Evolutionary conservation across 2,113 vertebrate species (phyloP).

Genomic region (Brevimyrus niger): DNA sequence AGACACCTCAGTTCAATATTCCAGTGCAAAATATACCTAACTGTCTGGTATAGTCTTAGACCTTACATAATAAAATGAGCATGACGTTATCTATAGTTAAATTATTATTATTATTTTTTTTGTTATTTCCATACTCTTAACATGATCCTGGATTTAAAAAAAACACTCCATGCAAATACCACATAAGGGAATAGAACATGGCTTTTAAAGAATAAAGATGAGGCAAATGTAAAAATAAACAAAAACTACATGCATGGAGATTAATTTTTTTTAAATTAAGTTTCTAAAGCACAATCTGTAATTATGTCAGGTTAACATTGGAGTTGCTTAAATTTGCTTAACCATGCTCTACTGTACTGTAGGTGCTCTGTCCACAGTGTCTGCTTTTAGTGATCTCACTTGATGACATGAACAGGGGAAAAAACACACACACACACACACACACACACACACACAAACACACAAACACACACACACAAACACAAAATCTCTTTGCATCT

Average conservation of each 20-base stretch:
- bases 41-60: background rate
- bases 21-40: background rate
- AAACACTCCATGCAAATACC: background rate
- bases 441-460: background rate
- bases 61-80: background rate
- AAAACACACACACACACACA: background rate
- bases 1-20: background rate
- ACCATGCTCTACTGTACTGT: background rate
- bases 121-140: background rate
- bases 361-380: background rate
- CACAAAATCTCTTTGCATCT: background rate
- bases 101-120: too few relatives aligned
- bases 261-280: background rate
- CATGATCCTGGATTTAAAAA: background rate
- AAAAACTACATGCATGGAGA: background rate
- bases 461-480: background rate
- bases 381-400: background rate
- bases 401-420: background rate
- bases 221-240: background rate
- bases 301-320: background rate
- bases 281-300: background rate
- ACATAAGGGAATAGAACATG: background rate
- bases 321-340: background rate
- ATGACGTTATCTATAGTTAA: background rate
- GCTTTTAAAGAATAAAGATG: background rate